Evolutionary conservation across 2,113 vertebrate species (phyloP), one percentile per base, ranked within the genome.

Genomic region (Callionymus lyra): DNA sequence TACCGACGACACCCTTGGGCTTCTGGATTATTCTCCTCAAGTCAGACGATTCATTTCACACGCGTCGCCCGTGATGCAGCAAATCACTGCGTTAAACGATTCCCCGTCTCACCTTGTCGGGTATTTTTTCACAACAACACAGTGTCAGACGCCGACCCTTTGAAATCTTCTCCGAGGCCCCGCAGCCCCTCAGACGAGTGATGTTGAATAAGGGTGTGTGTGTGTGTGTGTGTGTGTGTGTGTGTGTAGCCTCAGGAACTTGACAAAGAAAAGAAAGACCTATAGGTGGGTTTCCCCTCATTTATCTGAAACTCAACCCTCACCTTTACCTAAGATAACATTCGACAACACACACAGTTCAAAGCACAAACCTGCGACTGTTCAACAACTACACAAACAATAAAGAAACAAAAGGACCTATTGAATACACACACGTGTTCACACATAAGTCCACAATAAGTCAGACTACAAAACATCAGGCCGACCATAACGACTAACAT

Each of bases 101-200:
- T 8, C 38, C 72, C 53, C 38, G 50, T 47, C 12, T 61, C 51
- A 55, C 56, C 60, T 65, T 47, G 12, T 9, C 47, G 43, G 34
- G 1, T 15, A 58, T 21, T 46, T 21, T 46, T 39, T 59, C 44
- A 47, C 41, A 19, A 17, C 33, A 39, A 38, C 60, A 13, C 9
- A 53, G 17, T 43, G 32, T 41, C 59, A 53, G 33, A 66, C 59
- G 10, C 21, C 17, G 12, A 16, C 19, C 16, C 59, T 66, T 60
- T 58, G 46, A 68, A 63, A 51, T 56, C 47, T 47, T 60, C 19
- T 47, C 42, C 53, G 47, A 47, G 48, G 39, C 47, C 57, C 47
- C 38, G 38, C 42, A 62, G 53, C 38, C 63, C 63, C 38, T 33
- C 16, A 39, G 44, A 53, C 37, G 38, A 6, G 6, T 33, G 11